phyloP scores from a whole-genome alignment of 2,797 vertebrate species.

The Clarias platycephalus region DNA sequence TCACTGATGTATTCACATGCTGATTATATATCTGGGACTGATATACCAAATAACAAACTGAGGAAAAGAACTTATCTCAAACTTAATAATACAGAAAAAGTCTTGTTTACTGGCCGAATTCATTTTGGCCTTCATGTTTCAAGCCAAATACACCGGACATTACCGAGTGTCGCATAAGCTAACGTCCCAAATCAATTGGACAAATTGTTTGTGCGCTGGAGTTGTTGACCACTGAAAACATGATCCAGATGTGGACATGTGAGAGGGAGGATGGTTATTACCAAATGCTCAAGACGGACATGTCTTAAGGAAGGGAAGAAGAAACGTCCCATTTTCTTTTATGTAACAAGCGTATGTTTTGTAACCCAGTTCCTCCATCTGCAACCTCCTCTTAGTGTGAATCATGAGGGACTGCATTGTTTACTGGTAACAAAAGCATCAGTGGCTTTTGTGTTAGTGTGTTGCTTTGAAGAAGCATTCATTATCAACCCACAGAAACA shows the following conservation, averaged over 20 bases:
- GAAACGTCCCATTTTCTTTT: slow-evolving; percentile 58
- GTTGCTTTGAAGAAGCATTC: not conserved
- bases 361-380: slow-evolving; percentile 72
- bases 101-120: not conserved
- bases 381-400: slow-evolving; percentile 54
- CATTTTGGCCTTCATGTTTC: not conserved
- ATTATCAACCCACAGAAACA: not conserved
- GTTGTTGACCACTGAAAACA: slow-evolving; percentile 63
- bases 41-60: slow-evolving; percentile 56
- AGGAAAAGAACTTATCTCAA: slow-evolving; percentile 46
- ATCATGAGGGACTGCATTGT: slow-evolving; percentile 27
- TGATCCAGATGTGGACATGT: slow-evolving; percentile 68
- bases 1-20: slow-evolving; percentile 57
- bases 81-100: not conserved
- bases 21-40: slow-evolving; percentile 61
- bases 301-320: slow-evolving; percentile 31
- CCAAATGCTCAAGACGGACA: slow-evolving; percentile 52
- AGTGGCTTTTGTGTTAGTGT: slow-evolving; percentile 3
- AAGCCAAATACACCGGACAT: slow-evolving; percentile 35
- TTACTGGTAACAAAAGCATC: slow-evolving; percentile 20
- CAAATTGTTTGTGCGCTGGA: slow-evolving; percentile 68
- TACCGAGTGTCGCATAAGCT: slow-evolving; percentile 57
- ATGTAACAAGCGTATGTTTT: slow-evolving; percentile 39
- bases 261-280: slow-evolving; percentile 24
- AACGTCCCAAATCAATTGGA: slow-evolving; percentile 63